Conservation (phyloP, 2,113 vertebrate genomes). For the Albula goreensis region DNA sequence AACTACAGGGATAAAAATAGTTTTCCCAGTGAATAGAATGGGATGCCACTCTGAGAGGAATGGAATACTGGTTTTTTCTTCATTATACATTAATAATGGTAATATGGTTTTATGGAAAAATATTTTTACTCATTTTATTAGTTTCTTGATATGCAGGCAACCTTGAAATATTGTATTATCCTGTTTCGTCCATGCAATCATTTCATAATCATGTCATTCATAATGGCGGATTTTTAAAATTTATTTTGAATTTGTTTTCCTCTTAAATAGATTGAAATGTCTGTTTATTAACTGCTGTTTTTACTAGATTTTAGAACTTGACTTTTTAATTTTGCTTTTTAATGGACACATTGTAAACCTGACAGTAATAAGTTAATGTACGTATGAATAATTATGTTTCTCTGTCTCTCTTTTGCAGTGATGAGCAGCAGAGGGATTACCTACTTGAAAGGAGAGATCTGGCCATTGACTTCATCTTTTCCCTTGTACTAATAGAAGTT, state of each 20-base stretch:
- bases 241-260: neutral
- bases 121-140: no score
- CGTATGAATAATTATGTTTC: neutral
- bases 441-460: slow-evolving; percentile 94
- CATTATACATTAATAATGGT: no score
- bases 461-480: slow-evolving; percentile 98
- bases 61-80: neutral
- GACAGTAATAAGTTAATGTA: neutral
- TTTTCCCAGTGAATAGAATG: neutral
- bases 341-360: neutral
- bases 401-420: slow-evolving; percentile 72
- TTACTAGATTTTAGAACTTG: neutral
- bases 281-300: neutral
- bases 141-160: no score
- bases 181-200: no score
- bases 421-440: slow-evolving; percentile 97
- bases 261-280: neutral
- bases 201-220: neutral
- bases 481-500: slow-evolving; percentile 95
- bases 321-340: neutral
- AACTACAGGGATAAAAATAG: neutral
- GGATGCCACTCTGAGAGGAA: neutral
- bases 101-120: no score
- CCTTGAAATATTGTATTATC: no score
- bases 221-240: neutral